Evolutionary conservation across 2,888 invertebrate species (phyloP).

Genomic region (Arrhopalites spinosus): DNA sequence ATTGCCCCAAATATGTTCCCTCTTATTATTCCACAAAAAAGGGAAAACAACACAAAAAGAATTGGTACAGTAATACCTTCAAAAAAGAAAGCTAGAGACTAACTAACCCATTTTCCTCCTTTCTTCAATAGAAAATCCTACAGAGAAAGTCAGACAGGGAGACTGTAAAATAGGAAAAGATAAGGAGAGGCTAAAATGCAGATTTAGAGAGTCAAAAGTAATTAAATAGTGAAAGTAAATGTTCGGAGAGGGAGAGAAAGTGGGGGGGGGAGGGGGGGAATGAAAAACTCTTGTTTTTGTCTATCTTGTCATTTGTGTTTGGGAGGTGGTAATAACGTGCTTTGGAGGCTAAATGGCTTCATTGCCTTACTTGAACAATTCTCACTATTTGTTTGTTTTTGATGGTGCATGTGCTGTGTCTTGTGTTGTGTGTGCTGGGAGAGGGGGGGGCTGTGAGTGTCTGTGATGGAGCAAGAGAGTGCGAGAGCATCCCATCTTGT

Average conservation of each 20-base stretch:
- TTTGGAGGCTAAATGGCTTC: conserved; percentile 23
- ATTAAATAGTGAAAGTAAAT: neutral
- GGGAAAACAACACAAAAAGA: too few species aligned
- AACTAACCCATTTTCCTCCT: too few species aligned
- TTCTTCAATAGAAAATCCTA: too few species aligned
- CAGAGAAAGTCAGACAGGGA: neutral
- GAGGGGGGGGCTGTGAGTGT: neutral
- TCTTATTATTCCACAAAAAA: too few species aligned
- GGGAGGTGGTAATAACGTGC: conserved; percentile 16
- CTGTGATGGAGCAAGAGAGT: neutral
- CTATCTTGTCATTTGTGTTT: conserved; percentile 7
- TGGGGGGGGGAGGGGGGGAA: neutral
- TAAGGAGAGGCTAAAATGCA: neutral
- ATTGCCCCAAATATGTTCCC: neutral
- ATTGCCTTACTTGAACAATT: conserved; percentile 16
- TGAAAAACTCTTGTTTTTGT: conserved; percentile 16
- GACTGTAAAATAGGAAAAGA: neutral
- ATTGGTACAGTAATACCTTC: too few species aligned
- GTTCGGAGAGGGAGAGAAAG: neutral
- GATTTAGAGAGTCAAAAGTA: neutral
- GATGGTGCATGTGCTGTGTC: neutral
- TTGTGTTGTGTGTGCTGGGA: neutral
- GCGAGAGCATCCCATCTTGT: neutral
- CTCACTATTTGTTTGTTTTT: neutral
- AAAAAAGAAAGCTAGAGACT: too few species aligned